A percentile compares a stretch with the other conserved stretches of the same genome.
phyloP scores from a whole-genome alignment of 2,888 invertebrate genomes.

The Eupithecia insigniata region DNA sequence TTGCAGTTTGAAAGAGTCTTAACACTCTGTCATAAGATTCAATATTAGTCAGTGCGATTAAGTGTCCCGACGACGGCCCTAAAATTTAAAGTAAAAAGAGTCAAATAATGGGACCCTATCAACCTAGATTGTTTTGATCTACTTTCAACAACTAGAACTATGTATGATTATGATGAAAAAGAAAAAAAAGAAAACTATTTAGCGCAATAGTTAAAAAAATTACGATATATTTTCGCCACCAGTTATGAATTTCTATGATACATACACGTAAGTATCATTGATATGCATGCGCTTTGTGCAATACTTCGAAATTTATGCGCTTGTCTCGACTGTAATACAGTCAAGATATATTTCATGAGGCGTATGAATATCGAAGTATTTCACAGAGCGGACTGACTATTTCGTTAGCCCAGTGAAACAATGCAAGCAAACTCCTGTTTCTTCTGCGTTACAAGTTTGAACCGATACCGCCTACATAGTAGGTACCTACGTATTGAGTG shows the following conservation, averaged over 20 bases:
- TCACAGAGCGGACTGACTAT: background rate
- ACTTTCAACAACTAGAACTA: no score
- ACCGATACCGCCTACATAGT: constrained; percentile 26
- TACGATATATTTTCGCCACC: background rate
- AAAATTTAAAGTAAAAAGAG: no score
- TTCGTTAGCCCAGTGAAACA: constrained; percentile 5
- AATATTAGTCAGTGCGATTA: no score
- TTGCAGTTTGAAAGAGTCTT: background rate
- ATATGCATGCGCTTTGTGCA: background rate
- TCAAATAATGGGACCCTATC: no score
- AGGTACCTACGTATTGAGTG: constrained; percentile 25
- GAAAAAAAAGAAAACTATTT: no score
- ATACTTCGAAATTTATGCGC: no score
- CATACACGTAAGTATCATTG: background rate
- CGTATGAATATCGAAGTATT: no score
- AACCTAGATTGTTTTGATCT: no score
- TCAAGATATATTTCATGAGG: no score
- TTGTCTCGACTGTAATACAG: background rate
- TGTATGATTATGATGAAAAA: no score
- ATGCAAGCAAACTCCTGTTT: background rate
- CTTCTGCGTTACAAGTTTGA: constrained; percentile 21
- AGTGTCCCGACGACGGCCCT: no score
- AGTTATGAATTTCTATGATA: no score
- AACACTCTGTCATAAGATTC: background rate
- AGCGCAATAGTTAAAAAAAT: background rate